Conservation (phyloP, 2,888 invertebrate species). For the Monoplex corrugatus region DNA sequence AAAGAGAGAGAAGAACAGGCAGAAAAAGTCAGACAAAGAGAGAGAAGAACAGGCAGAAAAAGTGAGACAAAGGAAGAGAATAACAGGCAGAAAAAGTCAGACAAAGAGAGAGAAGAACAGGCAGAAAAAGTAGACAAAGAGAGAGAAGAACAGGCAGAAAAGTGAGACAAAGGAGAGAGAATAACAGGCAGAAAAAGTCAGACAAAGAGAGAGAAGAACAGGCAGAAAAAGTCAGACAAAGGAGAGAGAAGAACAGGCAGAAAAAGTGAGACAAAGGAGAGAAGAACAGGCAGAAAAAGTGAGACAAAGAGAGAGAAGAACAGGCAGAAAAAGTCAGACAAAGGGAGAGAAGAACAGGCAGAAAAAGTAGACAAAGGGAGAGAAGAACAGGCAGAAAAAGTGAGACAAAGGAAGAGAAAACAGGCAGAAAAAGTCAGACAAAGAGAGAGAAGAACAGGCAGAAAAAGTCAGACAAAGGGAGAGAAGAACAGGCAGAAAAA, state of each 20-base stretch:
- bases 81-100: not conserved
- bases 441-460: too few relatives aligned
- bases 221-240: too few relatives aligned
- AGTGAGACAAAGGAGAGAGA: too few relatives aligned
- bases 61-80: constrained; percentile 43
- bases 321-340: not conserved
- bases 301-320: not conserved
- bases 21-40: not conserved
- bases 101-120: not conserved
- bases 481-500: too few relatives aligned
- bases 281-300: not conserved
- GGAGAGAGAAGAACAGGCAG: not conserved
- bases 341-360: constrained; percentile 6
- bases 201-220: too few relatives aligned
- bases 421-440: too few relatives aligned
- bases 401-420: too few relatives aligned
- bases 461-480: too few relatives aligned
- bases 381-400: too few relatives aligned
- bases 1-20: too few relatives aligned
- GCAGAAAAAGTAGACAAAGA: not conserved
- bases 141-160: not conserved
- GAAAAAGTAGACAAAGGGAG: not conserved
- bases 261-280: not conserved
- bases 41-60: too few relatives aligned
- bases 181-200: too few relatives aligned